phyloP scores from a whole-genome alignment of 2,797 vertebrate genomes.

The Glyptemys insculpta region DNA sequence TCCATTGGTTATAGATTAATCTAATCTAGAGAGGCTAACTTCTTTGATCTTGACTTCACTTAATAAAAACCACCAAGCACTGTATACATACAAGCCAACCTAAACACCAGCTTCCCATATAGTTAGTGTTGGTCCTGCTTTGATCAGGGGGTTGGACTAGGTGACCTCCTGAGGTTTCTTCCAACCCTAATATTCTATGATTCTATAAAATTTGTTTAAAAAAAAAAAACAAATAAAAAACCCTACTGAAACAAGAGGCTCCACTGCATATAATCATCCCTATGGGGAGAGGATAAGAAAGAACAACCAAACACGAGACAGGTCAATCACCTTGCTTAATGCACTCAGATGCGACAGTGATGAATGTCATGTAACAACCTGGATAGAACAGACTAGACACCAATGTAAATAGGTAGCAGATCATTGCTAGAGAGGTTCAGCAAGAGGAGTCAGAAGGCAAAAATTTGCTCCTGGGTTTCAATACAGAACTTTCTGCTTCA shows the following conservation, averaged over 20 bases:
- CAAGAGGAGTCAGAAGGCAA: neutral
- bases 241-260: neutral
- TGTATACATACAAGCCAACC: neutral
- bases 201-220: neutral
- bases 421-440: neutral
- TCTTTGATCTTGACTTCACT: neutral
- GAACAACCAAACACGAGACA: neutral
- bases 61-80: neutral
- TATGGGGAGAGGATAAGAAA: neutral
- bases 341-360: neutral
- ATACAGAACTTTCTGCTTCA: neutral
- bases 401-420: neutral
- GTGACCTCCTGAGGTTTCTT: too few species aligned
- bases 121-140: too few species aligned
- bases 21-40: neutral
- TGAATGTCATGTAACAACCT: neutral
- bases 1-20: neutral
- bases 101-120: neutral
- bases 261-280: fast-evolving
- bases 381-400: neutral
- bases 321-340: neutral
- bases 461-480: neutral
- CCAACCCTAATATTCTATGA: too few species aligned
- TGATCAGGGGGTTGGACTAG: too few species aligned
- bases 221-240: neutral